Evolutionary conservation across 1,140 invertebrate species (phyloP).

Genomic region (Pantala flavescens): DNA sequence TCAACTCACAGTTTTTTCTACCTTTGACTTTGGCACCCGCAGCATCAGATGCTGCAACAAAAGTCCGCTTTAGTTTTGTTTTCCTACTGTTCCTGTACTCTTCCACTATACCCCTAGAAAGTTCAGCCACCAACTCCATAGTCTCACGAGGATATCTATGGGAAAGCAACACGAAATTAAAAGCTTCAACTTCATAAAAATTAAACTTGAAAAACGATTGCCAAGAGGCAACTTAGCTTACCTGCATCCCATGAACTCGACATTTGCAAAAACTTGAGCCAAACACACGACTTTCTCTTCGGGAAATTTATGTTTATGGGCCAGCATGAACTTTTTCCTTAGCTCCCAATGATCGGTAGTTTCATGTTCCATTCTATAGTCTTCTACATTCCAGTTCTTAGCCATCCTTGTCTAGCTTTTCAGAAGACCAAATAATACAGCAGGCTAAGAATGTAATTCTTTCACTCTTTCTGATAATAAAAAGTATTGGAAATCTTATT

Average conservation of each 20-base stretch:
- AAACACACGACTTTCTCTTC: constrained; percentile 67
- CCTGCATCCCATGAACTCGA: constrained; percentile 74
- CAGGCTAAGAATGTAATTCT: no score
- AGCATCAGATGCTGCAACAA: constrained; percentile 65
- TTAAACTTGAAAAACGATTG: background rate
- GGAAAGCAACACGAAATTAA: constrained; percentile 14
- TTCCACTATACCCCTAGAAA: constrained; percentile 57
- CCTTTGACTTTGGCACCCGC: constrained; percentile 60
- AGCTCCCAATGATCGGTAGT: constrained; percentile 75
- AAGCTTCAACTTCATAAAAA: background rate
- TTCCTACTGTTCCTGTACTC: constrained; percentile 56
- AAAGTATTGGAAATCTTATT: no score
- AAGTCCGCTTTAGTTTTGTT: constrained; percentile 58
- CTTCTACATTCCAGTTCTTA: constrained; percentile 49
- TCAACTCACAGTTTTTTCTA: constrained; percentile 45
- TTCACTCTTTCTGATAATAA: no score
- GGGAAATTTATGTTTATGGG: constrained; percentile 57
- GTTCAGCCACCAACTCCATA: constrained; percentile 61
- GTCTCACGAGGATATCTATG: constrained; percentile 64
- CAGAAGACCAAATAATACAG: no score
- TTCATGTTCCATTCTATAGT: constrained; percentile 58
- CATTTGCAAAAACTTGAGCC: constrained; percentile 70
- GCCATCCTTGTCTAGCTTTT: background rate
- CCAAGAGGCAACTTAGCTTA: constrained; percentile 32
- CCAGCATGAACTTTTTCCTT: constrained; percentile 57